phyloP scores from a whole-genome alignment of 92 coral and sea anemone genomes.

The Phenganax subtilis region DNA sequence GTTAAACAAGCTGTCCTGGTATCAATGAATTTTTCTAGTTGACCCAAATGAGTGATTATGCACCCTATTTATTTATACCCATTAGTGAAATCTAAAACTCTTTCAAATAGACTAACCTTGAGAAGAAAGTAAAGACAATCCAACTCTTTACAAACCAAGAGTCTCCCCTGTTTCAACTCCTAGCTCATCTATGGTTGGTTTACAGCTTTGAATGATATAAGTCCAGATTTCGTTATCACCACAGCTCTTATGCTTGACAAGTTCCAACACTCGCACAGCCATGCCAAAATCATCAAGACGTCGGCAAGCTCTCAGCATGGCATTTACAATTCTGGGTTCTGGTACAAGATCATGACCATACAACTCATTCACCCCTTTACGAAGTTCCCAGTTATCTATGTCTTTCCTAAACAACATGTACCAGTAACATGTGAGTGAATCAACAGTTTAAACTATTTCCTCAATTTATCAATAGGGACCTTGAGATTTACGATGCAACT shows the following conservation, averaged over 20 bases:
- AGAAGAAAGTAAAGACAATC: background rate
- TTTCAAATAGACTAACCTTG: background rate
- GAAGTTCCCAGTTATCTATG: constrained; percentile 89
- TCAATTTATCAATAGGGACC: too few relatives aligned
- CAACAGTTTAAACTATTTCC: too few relatives aligned
- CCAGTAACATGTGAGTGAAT: too few relatives aligned
- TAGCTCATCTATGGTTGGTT: constrained; percentile 83
- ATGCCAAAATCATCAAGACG: constrained; percentile 72
- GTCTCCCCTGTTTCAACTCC: constrained; percentile 84
- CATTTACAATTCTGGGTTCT: constrained; percentile 89
- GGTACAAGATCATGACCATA: constrained; percentile 95
- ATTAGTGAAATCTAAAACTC: too few relatives aligned
- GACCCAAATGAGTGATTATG: too few relatives aligned
- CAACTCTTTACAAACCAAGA: constrained; percentile 59
- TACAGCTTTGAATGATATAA: constrained; percentile 71
- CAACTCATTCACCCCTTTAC: constrained; percentile 82
- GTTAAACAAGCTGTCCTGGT: too few relatives aligned
- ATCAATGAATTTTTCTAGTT: too few relatives aligned
- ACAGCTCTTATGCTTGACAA: constrained; percentile 63
- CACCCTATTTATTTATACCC: too few relatives aligned
- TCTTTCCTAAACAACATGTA: constrained; percentile 53
- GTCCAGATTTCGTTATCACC: constrained; percentile 76
- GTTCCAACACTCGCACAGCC: constrained; percentile 74
- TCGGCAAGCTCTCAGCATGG: constrained; percentile 92
- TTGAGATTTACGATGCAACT: too few relatives aligned